These are phyloP conservation scores for Phylloscopus collybita DNA, from an alignment of 2,797 vertebrate genomes.

Conservation along the genomic window DNA sequence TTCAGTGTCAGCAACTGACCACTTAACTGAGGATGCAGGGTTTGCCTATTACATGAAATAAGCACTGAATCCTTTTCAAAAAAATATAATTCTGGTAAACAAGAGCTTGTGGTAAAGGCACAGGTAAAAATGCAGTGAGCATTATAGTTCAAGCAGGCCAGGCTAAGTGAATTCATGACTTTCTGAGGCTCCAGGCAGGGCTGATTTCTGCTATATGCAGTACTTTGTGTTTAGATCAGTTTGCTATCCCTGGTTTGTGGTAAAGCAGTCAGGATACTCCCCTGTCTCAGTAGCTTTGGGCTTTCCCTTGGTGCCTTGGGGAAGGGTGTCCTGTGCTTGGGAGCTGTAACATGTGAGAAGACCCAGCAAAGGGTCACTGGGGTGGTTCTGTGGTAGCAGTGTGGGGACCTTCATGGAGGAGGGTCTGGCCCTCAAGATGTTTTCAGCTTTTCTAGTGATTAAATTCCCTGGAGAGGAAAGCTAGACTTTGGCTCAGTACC, in stretches of 20 bases:
- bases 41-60: background rate
- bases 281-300: background rate
- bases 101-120: background rate
- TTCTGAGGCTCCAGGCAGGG: background rate
- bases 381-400: background rate
- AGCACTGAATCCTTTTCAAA: background rate
- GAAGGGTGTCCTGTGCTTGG: rapidly evolving
- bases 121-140: background rate
- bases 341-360: rapidly evolving
- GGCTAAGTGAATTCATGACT: background rate
- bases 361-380: background rate
- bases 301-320: background rate
- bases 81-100: background rate
- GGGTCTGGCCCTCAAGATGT: background rate
- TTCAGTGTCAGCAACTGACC: background rate
- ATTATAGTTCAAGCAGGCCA: background rate
- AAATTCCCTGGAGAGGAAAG: background rate
- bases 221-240: background rate
- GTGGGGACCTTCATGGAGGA: too few relatives aligned
- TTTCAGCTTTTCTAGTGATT: background rate
- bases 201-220: background rate
- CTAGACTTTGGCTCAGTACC: background rate
- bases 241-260: background rate
- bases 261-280: background rate
- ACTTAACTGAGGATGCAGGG: background rate